Conservation (phyloP, 2,113 vertebrate genomes). For the Tragelaphus buxtoni region DNA sequence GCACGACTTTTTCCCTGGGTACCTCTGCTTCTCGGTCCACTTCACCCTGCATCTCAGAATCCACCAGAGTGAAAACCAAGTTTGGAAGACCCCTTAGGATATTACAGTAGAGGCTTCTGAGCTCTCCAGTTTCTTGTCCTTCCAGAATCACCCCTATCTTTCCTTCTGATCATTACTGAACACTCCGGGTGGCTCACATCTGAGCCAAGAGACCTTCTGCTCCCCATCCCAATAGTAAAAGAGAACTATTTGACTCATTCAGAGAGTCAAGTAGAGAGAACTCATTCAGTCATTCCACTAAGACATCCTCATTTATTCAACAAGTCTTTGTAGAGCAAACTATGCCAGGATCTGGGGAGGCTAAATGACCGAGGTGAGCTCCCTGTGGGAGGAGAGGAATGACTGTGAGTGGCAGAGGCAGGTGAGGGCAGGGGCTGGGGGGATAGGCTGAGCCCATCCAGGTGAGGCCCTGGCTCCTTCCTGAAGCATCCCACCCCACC, state of each 20-base stretch:
- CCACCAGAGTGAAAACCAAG: neutral
- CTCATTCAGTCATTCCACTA: neutral
- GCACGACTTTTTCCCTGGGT: neutral
- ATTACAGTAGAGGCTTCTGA: neutral
- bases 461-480: neutral
- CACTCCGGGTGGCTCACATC: rapidly evolving
- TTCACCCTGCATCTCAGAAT: neutral
- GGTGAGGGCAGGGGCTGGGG: neutral
- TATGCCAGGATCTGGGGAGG: neutral
- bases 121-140: neutral
- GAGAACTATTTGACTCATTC: neutral
- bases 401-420: neutral
- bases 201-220: neutral
- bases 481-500: neutral
- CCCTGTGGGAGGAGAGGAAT: neutral
- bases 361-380: neutral
- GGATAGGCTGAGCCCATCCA: neutral
- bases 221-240: neutral
- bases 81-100: neutral
- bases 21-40: neutral
- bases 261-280: neutral
- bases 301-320: neutral
- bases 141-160: neutral
- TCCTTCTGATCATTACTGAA: neutral
- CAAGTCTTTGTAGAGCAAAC: neutral